Evolutionary conservation across 2,113 vertebrate genomes (phyloP).

Genomic region (Podilymbus podiceps): DNA sequence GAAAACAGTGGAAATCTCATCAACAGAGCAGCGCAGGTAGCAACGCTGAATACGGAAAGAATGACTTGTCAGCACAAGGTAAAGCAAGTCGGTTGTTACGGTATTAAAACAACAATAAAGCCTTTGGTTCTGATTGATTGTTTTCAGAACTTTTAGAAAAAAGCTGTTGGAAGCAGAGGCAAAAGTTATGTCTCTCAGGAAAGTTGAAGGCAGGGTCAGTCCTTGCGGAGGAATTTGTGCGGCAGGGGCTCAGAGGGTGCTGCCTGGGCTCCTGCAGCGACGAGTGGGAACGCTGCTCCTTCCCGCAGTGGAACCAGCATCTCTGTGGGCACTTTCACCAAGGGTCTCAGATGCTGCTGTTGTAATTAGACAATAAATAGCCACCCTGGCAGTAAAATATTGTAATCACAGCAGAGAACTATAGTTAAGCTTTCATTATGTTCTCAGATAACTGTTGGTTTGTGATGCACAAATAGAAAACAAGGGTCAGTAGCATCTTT

Average conservation of each 20-base stretch:
- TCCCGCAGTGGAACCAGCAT: background rate
- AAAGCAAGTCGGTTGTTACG: background rate
- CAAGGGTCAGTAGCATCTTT: background rate
- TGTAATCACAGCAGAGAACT: background rate
- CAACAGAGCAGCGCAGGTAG: conserved; percentile 8
- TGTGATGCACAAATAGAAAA: background rate
- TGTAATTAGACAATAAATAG: background rate
- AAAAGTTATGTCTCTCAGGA: background rate
- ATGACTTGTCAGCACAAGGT: background rate
- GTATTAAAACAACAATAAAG: background rate
- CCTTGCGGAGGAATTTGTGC: background rate
- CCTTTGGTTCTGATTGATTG: background rate
- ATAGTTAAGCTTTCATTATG: background rate
- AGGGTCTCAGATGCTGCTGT: background rate
- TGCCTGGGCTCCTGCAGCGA: background rate
- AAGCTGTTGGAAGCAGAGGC: background rate
- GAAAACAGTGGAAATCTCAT: background rate
- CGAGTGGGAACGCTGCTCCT: background rate
- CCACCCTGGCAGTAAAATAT: background rate
- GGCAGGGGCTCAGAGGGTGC: accelerated
- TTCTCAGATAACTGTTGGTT: background rate
- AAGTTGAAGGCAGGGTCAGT: background rate
- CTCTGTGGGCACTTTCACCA: background rate
- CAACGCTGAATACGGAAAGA: background rate
- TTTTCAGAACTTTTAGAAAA: conserved; percentile 3